These are phyloP conservation scores for Thymelicus lineola DNA, from an alignment of 2,888 invertebrate genomes.

Conservation along the genomic window DNA sequence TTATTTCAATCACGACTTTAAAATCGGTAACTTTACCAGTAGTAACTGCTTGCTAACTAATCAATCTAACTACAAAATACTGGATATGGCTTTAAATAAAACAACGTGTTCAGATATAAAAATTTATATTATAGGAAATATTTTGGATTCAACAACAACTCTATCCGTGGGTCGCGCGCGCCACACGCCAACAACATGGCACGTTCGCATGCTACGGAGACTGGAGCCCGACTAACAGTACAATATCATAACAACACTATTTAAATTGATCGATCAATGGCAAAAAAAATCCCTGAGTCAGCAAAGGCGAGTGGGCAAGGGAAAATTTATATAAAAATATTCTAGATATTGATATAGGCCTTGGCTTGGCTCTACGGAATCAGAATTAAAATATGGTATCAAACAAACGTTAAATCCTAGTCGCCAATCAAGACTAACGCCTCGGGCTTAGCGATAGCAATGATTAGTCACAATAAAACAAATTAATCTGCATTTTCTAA, in stretches of 20 bases:
- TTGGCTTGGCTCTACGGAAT: background rate
- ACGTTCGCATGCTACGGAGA: conserved; percentile 46
- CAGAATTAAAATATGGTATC: background rate
- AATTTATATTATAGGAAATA: conserved; percentile 85
- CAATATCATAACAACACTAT: conserved; percentile 8
- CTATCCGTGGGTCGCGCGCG: conserved; percentile 56
- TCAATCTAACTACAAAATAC: background rate
- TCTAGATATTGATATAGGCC: background rate
- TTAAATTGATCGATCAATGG: conserved; percentile 25
- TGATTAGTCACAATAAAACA: too few relatives aligned
- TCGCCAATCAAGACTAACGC: background rate
- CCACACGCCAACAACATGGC: conserved; percentile 67
- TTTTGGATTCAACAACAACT: conserved; percentile 83
- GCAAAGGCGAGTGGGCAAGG: background rate
- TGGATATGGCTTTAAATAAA: conserved; percentile 54
- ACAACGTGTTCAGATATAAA: conserved; percentile 79
- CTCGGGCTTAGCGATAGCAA: too few relatives aligned
- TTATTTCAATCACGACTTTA: too few relatives aligned
- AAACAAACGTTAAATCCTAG: background rate
- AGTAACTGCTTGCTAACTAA: too few relatives aligned
- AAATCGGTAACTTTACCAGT: too few relatives aligned
- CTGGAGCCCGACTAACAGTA: conserved; percentile 1
- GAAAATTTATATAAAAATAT: background rate
- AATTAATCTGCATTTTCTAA: too few relatives aligned
- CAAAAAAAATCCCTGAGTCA: background rate